Evolutionary conservation across 2,888 invertebrate genomes (phyloP).

Genomic region (Elgonia sp.): DNA sequence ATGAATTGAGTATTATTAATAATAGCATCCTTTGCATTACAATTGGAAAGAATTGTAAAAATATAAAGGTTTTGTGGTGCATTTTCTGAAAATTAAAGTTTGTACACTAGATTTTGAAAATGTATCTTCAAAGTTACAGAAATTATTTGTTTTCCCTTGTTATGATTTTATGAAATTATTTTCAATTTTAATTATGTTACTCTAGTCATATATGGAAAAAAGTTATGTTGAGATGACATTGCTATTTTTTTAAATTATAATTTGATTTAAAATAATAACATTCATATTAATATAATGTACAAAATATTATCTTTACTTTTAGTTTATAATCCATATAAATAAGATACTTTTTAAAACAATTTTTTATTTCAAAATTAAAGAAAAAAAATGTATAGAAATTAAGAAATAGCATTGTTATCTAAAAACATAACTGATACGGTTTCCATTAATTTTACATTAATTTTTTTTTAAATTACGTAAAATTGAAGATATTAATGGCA

Average conservation of each 20-base stretch:
- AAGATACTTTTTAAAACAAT: no score
- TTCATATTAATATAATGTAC: neutral
- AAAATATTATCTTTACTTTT: no score
- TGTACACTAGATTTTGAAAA: slow-evolving; percentile 6
- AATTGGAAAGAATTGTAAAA: slow-evolving; percentile 1
- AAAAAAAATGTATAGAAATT: neutral
- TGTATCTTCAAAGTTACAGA: slow-evolving; percentile 48
- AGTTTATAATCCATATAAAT: no score
- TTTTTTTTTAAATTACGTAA: no score
- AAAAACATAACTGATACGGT: no score
- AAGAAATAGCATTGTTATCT: neutral
- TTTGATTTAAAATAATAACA: neutral
- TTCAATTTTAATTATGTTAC: neutral
- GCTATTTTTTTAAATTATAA: neutral
- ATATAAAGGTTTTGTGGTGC: neutral
- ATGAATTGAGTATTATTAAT: slow-evolving; percentile 12
- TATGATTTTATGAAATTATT: neutral
- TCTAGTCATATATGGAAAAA: slow-evolving; percentile 38
- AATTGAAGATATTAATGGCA: no score
- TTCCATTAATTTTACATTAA: no score
- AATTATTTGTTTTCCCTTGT: neutral
- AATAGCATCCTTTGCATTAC: neutral
- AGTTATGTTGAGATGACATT: slow-evolving; percentile 4
- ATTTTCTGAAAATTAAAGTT: slow-evolving; percentile 13
- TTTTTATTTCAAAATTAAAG: no score